Base-by-base conservation (phyloP, 1,140 invertebrate genomes). In the Drosophila santomea region DNA sequence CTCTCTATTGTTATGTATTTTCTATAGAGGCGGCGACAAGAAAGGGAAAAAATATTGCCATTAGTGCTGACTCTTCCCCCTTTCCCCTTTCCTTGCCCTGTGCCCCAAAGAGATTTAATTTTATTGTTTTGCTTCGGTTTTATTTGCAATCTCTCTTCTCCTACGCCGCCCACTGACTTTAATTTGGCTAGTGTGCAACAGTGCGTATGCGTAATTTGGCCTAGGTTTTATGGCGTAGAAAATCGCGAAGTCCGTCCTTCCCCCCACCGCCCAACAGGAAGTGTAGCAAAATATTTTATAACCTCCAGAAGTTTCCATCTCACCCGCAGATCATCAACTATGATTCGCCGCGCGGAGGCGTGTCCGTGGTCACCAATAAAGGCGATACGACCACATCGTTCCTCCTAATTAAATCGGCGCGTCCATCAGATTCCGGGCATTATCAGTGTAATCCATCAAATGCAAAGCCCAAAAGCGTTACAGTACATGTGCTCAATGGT, bases 401-500 rank as follows among this genome's bases (percentile, higher is more conserved):
- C 91, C 93, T 97, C 61, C 93, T 96, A 56, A 96, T 97, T 77
- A 95, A 96, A 93, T 95, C 95, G 88, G 96, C 96, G 23, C 94
- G 94, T 85, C 94, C 95, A 45, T 94, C 95, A 41, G 96, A 97
- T 92, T 96, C 95, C 17, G 96, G 95, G 64, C 95, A 94, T 85
- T 97, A 97, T 93, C 95, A 92, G 74, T 96, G 95, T 93, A 97
- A 97, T 93, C 96, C 97, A 84, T 97, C 96, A 93, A 97, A 97
- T 93, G 96, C 97, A 78, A 96, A 97, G 93, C 94, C 96, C 35
- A 97, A 97, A 93, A 97, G 96, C 91, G 96, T 98, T 78, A 96
- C 95, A 55, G 97, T 98, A 66, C 97, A 98, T 93, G 97, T 98
- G 80, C 94, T 98, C 78, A 97, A 97, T 94, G 97, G 97, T 97